Evolutionary conservation across 2,888 invertebrate species (phyloP).

Genomic region (Megamerina dolium): DNA sequence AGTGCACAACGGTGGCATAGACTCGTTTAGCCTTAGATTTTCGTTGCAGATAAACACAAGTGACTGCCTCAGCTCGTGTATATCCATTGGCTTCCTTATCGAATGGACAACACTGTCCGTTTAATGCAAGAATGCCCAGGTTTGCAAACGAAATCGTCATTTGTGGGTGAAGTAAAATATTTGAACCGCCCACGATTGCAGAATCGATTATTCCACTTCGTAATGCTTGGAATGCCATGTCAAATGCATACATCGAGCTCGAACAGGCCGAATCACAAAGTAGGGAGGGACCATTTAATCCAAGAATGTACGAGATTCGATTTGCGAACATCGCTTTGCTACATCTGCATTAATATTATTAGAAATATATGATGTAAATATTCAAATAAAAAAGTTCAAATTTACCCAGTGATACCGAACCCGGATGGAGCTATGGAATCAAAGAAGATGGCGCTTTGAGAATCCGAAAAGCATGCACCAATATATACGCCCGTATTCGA

Average conservation of each 20-base stretch:
- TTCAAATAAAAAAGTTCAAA: too few relatives aligned
- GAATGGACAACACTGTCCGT: constrained; percentile 87
- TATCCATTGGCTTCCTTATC: constrained; percentile 80
- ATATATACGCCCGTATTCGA: constrained; percentile 68
- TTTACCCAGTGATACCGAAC: constrained; percentile 54
- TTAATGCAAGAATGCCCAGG: constrained; percentile 71
- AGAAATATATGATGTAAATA: too few relatives aligned
- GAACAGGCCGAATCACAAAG: constrained; percentile 90
- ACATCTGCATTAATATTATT: too few relatives aligned
- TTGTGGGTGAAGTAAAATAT: not conserved
- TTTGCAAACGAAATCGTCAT: constrained; percentile 27
- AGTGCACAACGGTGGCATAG: constrained; percentile 67
- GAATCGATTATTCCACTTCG: constrained; percentile 76
- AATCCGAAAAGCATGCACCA: constrained; percentile 66
- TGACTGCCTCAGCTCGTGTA: constrained; percentile 74
- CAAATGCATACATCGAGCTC: constrained; percentile 83
- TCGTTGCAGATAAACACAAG: constrained; percentile 66
- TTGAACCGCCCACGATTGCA: constrained; percentile 74
- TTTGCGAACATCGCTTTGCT: constrained; percentile 91
- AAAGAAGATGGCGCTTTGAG: constrained; percentile 64
- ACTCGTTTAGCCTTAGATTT: constrained; percentile 59
- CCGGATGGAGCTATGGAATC: constrained; percentile 57
- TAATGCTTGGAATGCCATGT: constrained; percentile 72
- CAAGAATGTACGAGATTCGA: constrained; percentile 81
- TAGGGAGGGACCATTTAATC: constrained; percentile 82